Evolutionary conservation across 2,113 vertebrate genomes (phyloP).

Genomic region (Terrapene triunguis): DNA sequence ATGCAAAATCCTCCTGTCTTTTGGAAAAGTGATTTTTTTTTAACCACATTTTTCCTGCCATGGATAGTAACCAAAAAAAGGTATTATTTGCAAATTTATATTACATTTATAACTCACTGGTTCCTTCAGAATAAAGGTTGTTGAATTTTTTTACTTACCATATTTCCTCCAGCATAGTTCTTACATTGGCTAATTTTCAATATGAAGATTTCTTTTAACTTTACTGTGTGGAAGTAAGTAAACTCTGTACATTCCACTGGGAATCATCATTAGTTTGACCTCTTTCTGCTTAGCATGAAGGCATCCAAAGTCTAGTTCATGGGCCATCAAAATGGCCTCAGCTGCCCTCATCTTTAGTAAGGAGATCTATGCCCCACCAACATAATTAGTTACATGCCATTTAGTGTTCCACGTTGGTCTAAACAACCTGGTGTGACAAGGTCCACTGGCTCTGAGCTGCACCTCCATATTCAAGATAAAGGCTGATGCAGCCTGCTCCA

Average conservation of each 20-base stretch:
- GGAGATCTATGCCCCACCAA: neutral
- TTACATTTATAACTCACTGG: neutral
- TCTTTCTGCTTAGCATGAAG: neutral
- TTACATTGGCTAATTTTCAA: neutral
- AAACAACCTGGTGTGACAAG: neutral
- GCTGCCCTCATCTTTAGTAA: neutral
- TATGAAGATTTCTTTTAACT: neutral
- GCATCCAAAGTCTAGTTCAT: neutral
- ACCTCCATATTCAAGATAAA: neutral
- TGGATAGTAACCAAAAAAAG: neutral
- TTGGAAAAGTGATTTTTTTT: neutral
- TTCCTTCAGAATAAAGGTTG: neutral
- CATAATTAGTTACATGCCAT: neutral
- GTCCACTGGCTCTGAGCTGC: neutral
- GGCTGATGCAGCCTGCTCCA: neutral
- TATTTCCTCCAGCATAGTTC: neutral
- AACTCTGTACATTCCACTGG: neutral
- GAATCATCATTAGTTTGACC: neutral
- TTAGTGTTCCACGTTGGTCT: neutral
- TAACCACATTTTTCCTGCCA: neutral
- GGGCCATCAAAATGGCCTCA: neutral
- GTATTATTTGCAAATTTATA: neutral
- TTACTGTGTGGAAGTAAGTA: neutral
- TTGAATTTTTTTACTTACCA: neutral
- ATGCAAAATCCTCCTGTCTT: neutral